Evolutionary conservation across 2,888 invertebrate species (phyloP), one percentile per base, ranked within the genome.

Genomic region (Chrysina gloriosa): DNA sequence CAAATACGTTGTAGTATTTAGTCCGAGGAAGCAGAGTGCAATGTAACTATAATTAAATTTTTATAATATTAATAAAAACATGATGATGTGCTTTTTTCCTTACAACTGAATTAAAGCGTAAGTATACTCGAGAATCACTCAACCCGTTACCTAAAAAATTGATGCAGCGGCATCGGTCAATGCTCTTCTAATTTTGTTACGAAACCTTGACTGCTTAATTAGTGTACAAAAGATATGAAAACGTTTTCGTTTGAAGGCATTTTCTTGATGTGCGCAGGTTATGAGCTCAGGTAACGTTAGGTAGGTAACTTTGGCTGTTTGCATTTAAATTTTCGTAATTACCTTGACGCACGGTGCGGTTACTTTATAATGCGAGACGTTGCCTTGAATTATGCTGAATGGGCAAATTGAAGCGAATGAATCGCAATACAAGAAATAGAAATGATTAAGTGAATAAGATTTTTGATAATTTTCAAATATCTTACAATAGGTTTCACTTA

Each of bases 191-290:
- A 58, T 23, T 58, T 39, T 58, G 14, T 25, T 58, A 58, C 56
- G 25, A 58, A 52, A 58, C 21, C 25, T 39, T 56, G 23, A 5
- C 39, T 58, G 39, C 58, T 58, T 58, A 58, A 58, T 58, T 58
- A 58, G 58, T 58, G 58, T 25, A 58, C 58, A 58, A 42, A 36
- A 23, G 58, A 58, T 39, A 58, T 58, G 42, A 58, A 58, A 56
- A 39, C 6, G 19, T 11, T 58, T 42, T 39, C 9, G 16, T 11
- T 23, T 58, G 14, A 23, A 39, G 0, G 14, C 25, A 9, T 39
- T 58, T 58, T 36, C 4, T 7, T 47, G 47, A 7, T 39, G 2
- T 21, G 11, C 39, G 14, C 6, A 27, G 16, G 42, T 34, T 14
- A 2, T 39, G 42, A 14, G 5, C 25, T 39, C 25, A 52, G 9